phyloP scores from a whole-genome alignment of 30 jellyfish, hydroid and myxozoan genomes.

The Aurelia aurita region DNA sequence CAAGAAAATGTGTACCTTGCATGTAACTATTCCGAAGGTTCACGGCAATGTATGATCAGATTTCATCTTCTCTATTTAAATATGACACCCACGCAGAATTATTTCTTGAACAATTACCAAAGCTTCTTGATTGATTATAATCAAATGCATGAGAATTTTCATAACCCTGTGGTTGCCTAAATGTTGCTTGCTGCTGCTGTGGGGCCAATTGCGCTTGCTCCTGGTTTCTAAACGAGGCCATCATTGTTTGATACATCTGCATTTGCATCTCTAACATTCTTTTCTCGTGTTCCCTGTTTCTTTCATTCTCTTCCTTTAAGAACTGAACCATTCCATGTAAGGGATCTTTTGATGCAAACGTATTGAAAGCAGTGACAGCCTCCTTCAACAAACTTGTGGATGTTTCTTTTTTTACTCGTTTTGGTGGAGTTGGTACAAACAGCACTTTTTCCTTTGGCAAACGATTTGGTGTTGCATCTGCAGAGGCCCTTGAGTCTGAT shows the following conservation, averaged over 20 bases:
- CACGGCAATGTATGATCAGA: slow-evolving; percentile 2
- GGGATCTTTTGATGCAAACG: slow-evolving; percentile 40
- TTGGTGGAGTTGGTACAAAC: slow-evolving; percentile 39
- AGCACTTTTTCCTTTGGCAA: slow-evolving; percentile 11
- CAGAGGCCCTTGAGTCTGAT: slow-evolving; percentile 17
- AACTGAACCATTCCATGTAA: slow-evolving; percentile 9
- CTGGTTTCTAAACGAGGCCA: slow-evolving; percentile 35
- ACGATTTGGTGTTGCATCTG: slow-evolving; percentile 18
- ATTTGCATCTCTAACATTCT: slow-evolving; percentile 57
- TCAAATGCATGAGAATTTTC: neutral
- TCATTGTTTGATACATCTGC: slow-evolving; percentile 46
- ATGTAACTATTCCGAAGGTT: neutral
- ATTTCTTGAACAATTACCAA: slow-evolving; percentile 23
- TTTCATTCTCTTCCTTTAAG: slow-evolving; percentile 43
- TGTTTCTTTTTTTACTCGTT: slow-evolving; percentile 17
- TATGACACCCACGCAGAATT: slow-evolving; percentile 36
- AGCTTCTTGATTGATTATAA: slow-evolving; percentile 22
- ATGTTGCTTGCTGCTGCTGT: slow-evolving; percentile 16
- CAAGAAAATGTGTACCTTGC: neutral
- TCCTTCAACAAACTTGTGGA: slow-evolving; percentile 37
- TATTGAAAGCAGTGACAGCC: slow-evolving; percentile 46
- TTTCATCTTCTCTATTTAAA: slow-evolving; percentile 19
- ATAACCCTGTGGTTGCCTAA: slow-evolving; percentile 37
- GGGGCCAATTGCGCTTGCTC: slow-evolving; percentile 53
- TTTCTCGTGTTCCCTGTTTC: slow-evolving; percentile 35